A percentile compares a stretch with the other conserved stretches of the same genome.
These are phyloP conservation scores for Dynastes tityus DNA, from an alignment of 2,888 invertebrate genomes.

Conservation along the genomic window DNA sequence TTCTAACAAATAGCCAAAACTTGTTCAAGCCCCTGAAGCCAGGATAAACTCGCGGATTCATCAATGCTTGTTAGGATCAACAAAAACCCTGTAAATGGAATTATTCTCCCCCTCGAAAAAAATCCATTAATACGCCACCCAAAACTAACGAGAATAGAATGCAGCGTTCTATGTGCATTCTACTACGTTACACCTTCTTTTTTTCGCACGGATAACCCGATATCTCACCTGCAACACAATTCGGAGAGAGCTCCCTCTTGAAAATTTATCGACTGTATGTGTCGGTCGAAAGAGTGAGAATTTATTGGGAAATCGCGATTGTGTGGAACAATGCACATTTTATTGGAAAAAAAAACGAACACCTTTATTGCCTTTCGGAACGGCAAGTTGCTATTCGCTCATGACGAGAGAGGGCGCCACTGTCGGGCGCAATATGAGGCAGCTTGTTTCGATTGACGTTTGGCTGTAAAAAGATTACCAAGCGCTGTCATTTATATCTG, in stretches of 20 bases:
- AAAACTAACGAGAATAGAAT: no score
- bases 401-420: no score
- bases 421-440: background rate
- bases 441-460: background rate
- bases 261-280: constrained; percentile 26
- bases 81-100: background rate
- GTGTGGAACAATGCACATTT: constrained; percentile 29
- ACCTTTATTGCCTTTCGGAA: constrained; percentile 5
- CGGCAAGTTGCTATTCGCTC: no score
- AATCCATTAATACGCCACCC: no score
- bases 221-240: no score
- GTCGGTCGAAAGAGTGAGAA: constrained; percentile 14
- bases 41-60: background rate
- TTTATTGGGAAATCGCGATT: constrained; percentile 24
- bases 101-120: background rate
- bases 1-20: no score
- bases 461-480: no score
- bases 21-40: background rate
- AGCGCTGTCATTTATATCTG: no score
- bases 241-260: background rate
- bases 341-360: constrained; percentile 6
- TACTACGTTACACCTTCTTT: no score
- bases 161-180: no score
- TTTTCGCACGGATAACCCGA: no score
- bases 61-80: background rate